phyloP scores from a whole-genome alignment of 2,888 invertebrate species.

The Acleris laterana region DNA sequence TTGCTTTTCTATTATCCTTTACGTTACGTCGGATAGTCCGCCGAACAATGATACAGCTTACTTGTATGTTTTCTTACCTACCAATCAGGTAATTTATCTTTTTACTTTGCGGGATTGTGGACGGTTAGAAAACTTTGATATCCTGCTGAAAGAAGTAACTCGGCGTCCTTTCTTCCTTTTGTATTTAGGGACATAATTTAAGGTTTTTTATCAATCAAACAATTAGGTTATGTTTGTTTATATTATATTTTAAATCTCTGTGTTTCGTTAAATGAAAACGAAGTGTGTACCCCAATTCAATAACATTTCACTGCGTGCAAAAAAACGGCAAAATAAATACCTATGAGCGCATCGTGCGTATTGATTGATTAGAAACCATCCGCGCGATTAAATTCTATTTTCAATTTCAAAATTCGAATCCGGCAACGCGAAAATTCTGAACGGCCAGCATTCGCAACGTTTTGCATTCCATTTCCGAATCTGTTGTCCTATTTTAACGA shows the following conservation, averaged over 20 bases:
- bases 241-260: no score
- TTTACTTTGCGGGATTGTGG: constrained; percentile 2
- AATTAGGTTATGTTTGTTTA: no score
- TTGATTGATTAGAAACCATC: constrained; percentile 23
- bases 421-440: constrained; percentile 31
- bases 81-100: constrained; percentile 10
- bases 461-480: constrained; percentile 64
- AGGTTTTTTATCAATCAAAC: not conserved
- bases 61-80: not conserved
- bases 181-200: not conserved
- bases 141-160: not conserved
- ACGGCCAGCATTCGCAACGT: constrained; percentile 49
- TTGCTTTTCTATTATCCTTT: constrained; percentile 29
- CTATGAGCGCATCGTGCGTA: not conserved
- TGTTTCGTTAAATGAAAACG: constrained; percentile 14
- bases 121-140: constrained; percentile 2
- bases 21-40: constrained; percentile 13
- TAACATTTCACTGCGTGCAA: no score
- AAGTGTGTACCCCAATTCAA: not conserved
- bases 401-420: constrained; percentile 33
- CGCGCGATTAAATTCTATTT: constrained; percentile 32
- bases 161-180: not conserved
- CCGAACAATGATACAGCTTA: constrained; percentile 10
- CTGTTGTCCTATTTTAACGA: constrained; percentile 53
- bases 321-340: not conserved